Evolutionary conservation across 2,113 vertebrate genomes (phyloP).

Genomic region (Irena cyanogastra): DNA sequence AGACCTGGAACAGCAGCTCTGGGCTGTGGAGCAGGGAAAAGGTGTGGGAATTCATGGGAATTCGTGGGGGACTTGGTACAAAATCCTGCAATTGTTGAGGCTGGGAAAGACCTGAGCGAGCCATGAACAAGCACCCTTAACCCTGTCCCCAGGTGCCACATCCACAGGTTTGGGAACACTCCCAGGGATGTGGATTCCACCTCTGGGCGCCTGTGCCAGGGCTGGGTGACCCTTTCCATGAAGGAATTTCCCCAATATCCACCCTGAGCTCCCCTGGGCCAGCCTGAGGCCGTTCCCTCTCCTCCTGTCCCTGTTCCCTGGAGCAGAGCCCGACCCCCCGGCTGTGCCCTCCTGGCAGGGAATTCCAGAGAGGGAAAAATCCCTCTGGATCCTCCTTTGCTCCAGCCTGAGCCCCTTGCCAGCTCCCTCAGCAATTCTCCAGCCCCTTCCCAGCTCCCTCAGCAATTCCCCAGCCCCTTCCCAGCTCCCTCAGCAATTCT

Average conservation of each 20-base stretch:
- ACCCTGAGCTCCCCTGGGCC: neutral
- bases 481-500: neutral
- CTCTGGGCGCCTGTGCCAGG: neutral
- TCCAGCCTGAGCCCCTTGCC: neutral
- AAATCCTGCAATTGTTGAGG: neutral
- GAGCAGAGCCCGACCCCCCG: neutral
- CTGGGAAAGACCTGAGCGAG: neutral
- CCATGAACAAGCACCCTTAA: too few relatives aligned
- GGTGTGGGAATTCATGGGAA: accelerated
- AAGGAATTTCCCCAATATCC: neutral
- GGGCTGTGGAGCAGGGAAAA: neutral
- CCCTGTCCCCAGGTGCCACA: neutral
- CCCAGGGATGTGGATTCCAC: neutral
- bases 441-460: neutral
- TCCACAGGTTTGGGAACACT: too few relatives aligned
- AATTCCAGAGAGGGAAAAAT: neutral
- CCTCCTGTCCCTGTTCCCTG: neutral
- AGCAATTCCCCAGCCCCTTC: neutral
- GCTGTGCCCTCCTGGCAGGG: neutral
- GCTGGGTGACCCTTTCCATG: neutral
- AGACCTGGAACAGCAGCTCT: neutral
- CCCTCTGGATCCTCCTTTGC: neutral
- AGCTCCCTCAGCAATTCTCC: neutral
- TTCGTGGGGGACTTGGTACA: too few relatives aligned
- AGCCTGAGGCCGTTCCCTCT: neutral